These are phyloP conservation scores for Chrysina gloriosa DNA, from an alignment of 2,888 invertebrate genomes.

Conservation along the genomic window DNA sequence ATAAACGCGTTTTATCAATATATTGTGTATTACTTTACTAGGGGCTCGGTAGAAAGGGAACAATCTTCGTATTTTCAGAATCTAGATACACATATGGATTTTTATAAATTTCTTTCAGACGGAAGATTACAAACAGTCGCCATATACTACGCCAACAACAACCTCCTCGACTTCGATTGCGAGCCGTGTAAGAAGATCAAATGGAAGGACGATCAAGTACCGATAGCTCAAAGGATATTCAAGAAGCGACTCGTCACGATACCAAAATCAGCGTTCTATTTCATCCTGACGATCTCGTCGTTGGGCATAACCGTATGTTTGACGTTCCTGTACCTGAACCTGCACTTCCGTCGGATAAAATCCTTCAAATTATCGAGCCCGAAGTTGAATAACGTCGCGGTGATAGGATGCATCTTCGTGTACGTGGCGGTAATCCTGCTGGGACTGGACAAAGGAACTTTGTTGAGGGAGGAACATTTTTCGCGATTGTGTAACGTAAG, in stretches of 20 bases:
- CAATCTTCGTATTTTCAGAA: no score
- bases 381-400: constrained; percentile 90
- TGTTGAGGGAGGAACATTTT: constrained; percentile 76
- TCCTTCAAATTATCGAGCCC: constrained; percentile 94
- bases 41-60: no score
- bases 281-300: constrained; percentile 77
- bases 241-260: constrained; percentile 82
- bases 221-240: constrained; percentile 82
- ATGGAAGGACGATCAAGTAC: constrained; percentile 84
- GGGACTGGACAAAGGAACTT: constrained; percentile 85
- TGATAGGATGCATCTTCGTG: constrained; percentile 90
- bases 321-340: constrained; percentile 83
- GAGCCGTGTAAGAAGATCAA: constrained; percentile 73
- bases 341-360: constrained; percentile 84
- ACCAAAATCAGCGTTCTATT: constrained; percentile 79
- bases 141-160: constrained; percentile 75
- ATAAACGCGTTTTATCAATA: no score
- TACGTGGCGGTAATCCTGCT: constrained; percentile 88
- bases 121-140: constrained; percentile 80
- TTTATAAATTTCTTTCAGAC: constrained; percentile 64
- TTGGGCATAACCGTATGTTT: constrained; percentile 81
- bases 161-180: constrained; percentile 77
- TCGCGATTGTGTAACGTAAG: constrained; percentile 89
- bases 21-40: no score
- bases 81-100: no score